Base-by-base conservation (phyloP, 2,113 vertebrate species). In the Oostethus manadensis region DNA sequence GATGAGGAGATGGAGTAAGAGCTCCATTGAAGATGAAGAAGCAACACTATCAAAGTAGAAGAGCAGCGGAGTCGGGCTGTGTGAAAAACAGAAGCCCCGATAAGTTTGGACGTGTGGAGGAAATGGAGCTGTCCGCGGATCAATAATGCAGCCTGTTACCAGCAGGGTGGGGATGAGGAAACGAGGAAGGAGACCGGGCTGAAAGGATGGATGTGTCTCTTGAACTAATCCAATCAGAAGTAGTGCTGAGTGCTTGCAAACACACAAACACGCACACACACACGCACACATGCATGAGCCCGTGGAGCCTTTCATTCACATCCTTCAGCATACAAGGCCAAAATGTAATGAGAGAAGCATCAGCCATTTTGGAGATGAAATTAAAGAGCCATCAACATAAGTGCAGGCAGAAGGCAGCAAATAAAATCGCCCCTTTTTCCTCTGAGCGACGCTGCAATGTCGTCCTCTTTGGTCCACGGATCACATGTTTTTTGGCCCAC, bases 71-170 rank as follows among this genome's bases (percentile, higher is more conserved):
- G 22, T 43, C 38, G 13, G 60, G 56, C 43, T 53, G 66, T 20
- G 68, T 63, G 58, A 74, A 77, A 72, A 65, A 67, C 54, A 70
- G 69, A 53, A 56, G 58, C 16, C 72, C 74, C 86, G 82, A 88
- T 88, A 76, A 58, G 74, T 81, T 85, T 83, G 79, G 84, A 85
- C 82, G 74, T 56, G 23, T 53, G 69, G 74, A 82, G 84, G 86
- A 89, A 89, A 86, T 79, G 70, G 74, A 89, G 79, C 76, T 70
- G 81, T 81, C 81, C 46, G 21, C 33, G 26, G 79, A 89, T 91
- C 88, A 46, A 89, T 91, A 86, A 72, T 59, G 70, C 70, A 60
- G 73, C 57, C 82, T 54, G 68, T 77, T 76, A 76, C 67, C 69
- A 68, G 61, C 45, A 57, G 60, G 62, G 65, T 68, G 66, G 56